phyloP scores from a whole-genome alignment of 2,797 vertebrate species.

The Epinephelus awoara region DNA sequence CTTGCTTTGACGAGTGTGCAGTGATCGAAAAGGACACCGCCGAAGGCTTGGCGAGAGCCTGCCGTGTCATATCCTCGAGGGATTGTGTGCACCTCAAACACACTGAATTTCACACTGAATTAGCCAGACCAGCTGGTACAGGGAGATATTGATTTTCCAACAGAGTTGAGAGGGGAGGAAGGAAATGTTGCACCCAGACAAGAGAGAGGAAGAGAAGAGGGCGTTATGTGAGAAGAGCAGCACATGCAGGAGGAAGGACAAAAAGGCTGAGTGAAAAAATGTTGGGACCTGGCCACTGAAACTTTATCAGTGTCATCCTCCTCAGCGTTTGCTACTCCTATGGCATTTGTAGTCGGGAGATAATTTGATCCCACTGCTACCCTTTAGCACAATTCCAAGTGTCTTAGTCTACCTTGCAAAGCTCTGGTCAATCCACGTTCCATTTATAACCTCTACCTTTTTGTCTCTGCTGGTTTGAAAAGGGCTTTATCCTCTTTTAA shows the following conservation, averaged over 20 bases:
- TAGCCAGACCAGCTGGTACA: constrained; percentile 80
- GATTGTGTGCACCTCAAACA: constrained; percentile 75
- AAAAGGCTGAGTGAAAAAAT: constrained; percentile 61
- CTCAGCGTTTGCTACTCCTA: constrained; percentile 33
- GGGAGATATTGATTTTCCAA: constrained; percentile 84
- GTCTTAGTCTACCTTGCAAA: constrained; percentile 31
- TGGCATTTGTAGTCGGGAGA: constrained; percentile 40
- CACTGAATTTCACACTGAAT: constrained; percentile 83
- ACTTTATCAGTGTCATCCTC: constrained; percentile 55
- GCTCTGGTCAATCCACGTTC: constrained; percentile 44
- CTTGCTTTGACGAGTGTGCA: constrained; percentile 69
- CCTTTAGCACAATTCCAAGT: constrained; percentile 35
- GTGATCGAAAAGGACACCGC: constrained; percentile 69
- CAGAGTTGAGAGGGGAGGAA: constrained; percentile 65
- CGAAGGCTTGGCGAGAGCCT: constrained; percentile 60
- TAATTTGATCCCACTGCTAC: constrained; percentile 32
- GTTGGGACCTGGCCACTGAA: constrained; percentile 38
- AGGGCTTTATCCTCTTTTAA: constrained; percentile 65
- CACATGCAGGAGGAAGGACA: constrained; percentile 59
- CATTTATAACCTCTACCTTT: constrained; percentile 56
- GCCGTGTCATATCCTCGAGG: constrained; percentile 70
- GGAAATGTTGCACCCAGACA: constrained; percentile 59
- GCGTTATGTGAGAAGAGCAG: constrained; percentile 56
- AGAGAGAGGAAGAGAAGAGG: constrained; percentile 56
- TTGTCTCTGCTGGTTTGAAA: constrained; percentile 58